Base-by-base conservation (phyloP, 2,113 vertebrate genomes). In the Salvelinus namaycush region DNA sequence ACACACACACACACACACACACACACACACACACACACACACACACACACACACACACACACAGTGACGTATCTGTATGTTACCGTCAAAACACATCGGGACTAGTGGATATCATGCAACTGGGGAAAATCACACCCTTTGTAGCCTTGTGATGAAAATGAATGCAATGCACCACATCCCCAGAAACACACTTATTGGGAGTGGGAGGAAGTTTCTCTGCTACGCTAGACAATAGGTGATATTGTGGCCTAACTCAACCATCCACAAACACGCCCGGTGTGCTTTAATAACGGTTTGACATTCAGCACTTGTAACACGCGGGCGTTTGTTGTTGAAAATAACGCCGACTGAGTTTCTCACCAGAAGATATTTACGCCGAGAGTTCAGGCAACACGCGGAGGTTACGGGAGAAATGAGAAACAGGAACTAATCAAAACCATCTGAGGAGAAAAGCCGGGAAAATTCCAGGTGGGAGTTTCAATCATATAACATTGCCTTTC, bases 401-500 rank as follows among this genome's bases (percentile, higher is more conserved):
- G 22, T 67, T 29, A 14, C 11, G 24, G 26, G 8, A 29, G 65
- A 27, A 24, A 11, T 44, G 9, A 44, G 11, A 77, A 69, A 76
- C 39, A 11, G 39, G 8, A 87, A 80, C 57, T 84, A 78, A 85
- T 89, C 77, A 77, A 78, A 82, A 44, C 54, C 0, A 20, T 78
- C 79, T 31, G 24, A 77, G 77, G 57, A 4, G 18, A 62, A 73
- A 27, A 65, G 77, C 57, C 12, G 16, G 0, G 54, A 68, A 59
- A 39, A 4, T 54, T 16, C 48, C 11, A 16, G 22, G 24, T 16
- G 24, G 65, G 22, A 22, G 67, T 84, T 87, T 86, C 83, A 84
- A 86, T 90, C 84, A 87, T 84, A 74, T 14, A 31, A 76, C 74
- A 0, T 18, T 49, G 64, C 77, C 80, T 69, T 44, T 44, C 65